Conservation (phyloP, 1,140 invertebrate genomes). For the Pachypsylla venusta region DNA sequence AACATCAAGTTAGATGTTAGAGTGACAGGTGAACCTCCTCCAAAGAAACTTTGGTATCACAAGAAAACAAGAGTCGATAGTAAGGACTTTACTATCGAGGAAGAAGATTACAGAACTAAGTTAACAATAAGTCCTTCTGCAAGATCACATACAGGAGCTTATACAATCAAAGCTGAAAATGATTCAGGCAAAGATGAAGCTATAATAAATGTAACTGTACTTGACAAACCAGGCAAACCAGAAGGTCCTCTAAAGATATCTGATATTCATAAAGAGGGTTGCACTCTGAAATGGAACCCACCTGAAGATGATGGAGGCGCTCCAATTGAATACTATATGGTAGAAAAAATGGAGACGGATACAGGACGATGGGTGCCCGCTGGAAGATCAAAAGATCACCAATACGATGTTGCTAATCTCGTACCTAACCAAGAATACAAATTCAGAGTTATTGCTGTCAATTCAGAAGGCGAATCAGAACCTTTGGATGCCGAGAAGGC, state of each 20-base stretch:
- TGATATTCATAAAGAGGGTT: slow-evolving; percentile 87
- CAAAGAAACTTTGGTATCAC: slow-evolving; percentile 66
- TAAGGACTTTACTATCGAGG: slow-evolving; percentile 53
- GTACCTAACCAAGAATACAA: slow-evolving; percentile 90
- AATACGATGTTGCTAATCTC: slow-evolving; percentile 66
- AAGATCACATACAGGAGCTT: slow-evolving; percentile 63
- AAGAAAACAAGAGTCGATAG: slow-evolving; percentile 57
- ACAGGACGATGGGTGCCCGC: slow-evolving; percentile 69
- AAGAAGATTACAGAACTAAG: slow-evolving; percentile 75
- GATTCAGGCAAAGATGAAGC: slow-evolving; percentile 80
- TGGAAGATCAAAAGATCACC: slow-evolving; percentile 61
- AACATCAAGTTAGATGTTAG: slow-evolving; percentile 72
- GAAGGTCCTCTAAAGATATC: slow-evolving; percentile 81
- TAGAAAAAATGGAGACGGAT: slow-evolving; percentile 79
- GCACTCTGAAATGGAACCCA: slow-evolving; percentile 84
- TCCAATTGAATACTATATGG: slow-evolving; percentile 78
- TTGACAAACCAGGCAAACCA: slow-evolving; percentile 78
- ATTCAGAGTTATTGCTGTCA: slow-evolving; percentile 90
- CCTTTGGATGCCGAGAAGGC: slow-evolving; percentile 74
- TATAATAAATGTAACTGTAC: slow-evolving; percentile 68
- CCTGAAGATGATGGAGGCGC: slow-evolving; percentile 81
- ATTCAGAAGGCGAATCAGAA: slow-evolving; percentile 87
- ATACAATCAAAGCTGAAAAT: slow-evolving; percentile 80
- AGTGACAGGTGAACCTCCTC: slow-evolving; percentile 76
- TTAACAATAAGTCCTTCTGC: slow-evolving; percentile 54